Percentiles rank a stretch among this genome's conserved stretches.
Conservation (phyloP, 1,140 invertebrate genomes). For the Spodoptera litura region DNA sequence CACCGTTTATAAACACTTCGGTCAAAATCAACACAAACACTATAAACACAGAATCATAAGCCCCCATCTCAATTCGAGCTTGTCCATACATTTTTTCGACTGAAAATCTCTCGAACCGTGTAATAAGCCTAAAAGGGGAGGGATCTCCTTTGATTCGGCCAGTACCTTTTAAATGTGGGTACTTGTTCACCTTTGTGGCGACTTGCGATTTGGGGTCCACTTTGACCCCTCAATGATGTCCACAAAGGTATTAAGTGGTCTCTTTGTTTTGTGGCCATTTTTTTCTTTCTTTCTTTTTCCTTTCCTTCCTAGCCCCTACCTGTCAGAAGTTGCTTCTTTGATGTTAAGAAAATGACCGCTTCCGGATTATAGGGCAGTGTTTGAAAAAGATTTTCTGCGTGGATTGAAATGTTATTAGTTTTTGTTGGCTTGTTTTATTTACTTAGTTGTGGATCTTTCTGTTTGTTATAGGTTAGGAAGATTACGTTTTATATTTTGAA, state of each 20-base stretch:
- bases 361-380: slow-evolving; percentile 35
- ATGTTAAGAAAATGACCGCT: slow-evolving; percentile 34
- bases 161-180: slow-evolving; percentile 62
- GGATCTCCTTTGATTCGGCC: slow-evolving; percentile 62
- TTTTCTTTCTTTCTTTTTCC: slow-evolving; percentile 15
- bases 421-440: slow-evolving; percentile 2
- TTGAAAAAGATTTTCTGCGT: slow-evolving; percentile 33
- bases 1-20: too few species aligned
- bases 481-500: slow-evolving; percentile 25
- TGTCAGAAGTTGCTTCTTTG: slow-evolving; percentile 37
- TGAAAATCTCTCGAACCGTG: slow-evolving; percentile 56
- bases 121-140: slow-evolving; percentile 74
- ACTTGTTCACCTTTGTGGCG: slow-evolving; percentile 67
- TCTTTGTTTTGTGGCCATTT: slow-evolving; percentile 56
- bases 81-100: slow-evolving; percentile 42
- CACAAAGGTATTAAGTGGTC: slow-evolving; percentile 58
- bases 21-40: too few species aligned
- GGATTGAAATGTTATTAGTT: slow-evolving; percentile 27
- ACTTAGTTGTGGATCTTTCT: slow-evolving; percentile 5
- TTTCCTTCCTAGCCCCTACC: slow-evolving; percentile 8
- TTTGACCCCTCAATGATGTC: slow-evolving; percentile 51
- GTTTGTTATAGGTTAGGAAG: slow-evolving; percentile 13
- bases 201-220: slow-evolving; percentile 60
- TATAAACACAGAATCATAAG: slow-evolving; percentile 16
- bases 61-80: slow-evolving; percentile 5